Base-by-base conservation (phyloP, 92 coral and sea anemone genomes). In the Montipora capitata region DNA sequence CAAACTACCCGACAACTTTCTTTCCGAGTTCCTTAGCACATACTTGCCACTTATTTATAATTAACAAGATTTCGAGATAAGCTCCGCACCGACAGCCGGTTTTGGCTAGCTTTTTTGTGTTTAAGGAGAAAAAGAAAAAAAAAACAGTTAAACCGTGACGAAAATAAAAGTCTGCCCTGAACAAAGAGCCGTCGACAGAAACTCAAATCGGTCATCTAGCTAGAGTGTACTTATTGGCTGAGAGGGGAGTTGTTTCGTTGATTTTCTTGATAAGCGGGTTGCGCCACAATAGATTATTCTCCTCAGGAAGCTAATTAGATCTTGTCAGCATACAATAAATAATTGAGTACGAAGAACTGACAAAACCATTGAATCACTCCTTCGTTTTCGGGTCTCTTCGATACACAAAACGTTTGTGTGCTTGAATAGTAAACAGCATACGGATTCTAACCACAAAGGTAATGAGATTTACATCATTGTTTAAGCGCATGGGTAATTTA, bases 291-390 rank as follows among this genome's bases (percentile, higher is more conserved):
- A 58, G 49, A 57, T 63, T 62, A 16, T 6, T 51, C 85, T 40
- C 18, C 76, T 9, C 76, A 9, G 58, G 54, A 81, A 54, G 17
- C 68, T 81, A 68, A 81, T 81, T 81, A 56, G 40, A 51, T 10
- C 13, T 42, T 61, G 67, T 49, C 4, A 40, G 54, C 70, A 10
- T 27, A 68, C 11, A 4, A 81, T 81, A 4, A 68, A 68, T 81
- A 38, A 81, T 49, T 81, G 17, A 68, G 3, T 12, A 11, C 2
- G 66, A 15, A 5, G 10, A 48, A 48, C 52, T 10, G 61, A 6
- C 61, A 3, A 8, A 13, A 11, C 12, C 61, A 54, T 48, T 48
- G 10, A 5, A 54, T 8, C 61, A 12, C 12, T 54, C 35, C 35
- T 27, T 27, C 35, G 15, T 54, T 54, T 54, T 54, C 15, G 61